Conservation (phyloP, 2,113 vertebrate species). For the Asarcornis scutulata region DNA sequence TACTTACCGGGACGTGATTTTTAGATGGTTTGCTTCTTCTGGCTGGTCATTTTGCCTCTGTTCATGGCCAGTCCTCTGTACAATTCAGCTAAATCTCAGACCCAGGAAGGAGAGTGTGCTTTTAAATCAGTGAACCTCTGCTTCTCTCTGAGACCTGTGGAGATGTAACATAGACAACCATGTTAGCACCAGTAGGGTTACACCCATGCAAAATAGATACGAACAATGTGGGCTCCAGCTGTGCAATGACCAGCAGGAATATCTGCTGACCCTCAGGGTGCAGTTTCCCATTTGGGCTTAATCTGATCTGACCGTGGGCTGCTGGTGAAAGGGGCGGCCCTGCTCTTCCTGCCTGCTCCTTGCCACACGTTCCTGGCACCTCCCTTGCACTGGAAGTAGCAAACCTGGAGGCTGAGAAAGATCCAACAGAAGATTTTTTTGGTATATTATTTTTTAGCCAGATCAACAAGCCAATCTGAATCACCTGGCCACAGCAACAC, state of each 20-base stretch:
- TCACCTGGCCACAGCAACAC: background rate
- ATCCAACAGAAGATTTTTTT: fast-evolving
- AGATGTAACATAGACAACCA: background rate
- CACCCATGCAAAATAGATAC: slow-evolving; percentile 3
- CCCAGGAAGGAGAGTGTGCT: background rate
- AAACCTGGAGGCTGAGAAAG: background rate
- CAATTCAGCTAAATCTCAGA: background rate
- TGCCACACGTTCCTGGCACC: background rate
- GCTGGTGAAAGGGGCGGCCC: slow-evolving; percentile 32
- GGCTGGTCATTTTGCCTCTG: background rate
- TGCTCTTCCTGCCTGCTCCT: slow-evolving; percentile 38
- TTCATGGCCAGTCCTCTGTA: background rate
- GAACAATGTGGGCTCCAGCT: slow-evolving; percentile 25
- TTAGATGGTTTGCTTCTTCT: background rate
- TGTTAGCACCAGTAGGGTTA: background rate
- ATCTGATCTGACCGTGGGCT: slow-evolving; percentile 20
- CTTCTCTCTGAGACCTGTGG: background rate
- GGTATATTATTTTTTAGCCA: background rate
- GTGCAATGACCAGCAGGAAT: slow-evolving; percentile 19
- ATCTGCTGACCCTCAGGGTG: slow-evolving; percentile 61
- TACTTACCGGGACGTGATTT: background rate
- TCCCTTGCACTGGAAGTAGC: background rate
- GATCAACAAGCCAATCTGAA: background rate
- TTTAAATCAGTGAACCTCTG: background rate
- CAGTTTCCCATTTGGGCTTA: slow-evolving; percentile 62